These are phyloP conservation scores for Venustoraphidia nigricollis DNA, from an alignment of 2,888 invertebrate species.

Conservation along the genomic window DNA sequence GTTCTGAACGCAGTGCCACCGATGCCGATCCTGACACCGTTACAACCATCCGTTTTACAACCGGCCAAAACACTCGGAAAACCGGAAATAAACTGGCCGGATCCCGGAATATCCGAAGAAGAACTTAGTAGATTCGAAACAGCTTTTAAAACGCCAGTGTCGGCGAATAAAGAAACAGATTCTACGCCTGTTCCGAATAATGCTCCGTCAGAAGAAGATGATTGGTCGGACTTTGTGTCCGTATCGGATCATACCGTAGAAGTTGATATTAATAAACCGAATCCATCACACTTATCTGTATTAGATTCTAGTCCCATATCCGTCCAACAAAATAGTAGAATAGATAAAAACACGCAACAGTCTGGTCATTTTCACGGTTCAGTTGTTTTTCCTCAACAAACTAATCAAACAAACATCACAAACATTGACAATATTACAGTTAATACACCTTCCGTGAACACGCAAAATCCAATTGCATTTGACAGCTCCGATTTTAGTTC, in stretches of 20 bases:
- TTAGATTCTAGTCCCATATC: too few species aligned
- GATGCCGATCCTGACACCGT: slow-evolving; percentile 7
- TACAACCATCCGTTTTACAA: slow-evolving; percentile 16
- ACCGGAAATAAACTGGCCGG: slow-evolving; percentile 45
- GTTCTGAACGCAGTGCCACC: not conserved
- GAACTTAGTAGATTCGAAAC: slow-evolving; percentile 23
- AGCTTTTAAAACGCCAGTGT: not conserved
- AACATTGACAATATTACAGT: too few species aligned
- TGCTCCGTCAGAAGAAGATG: slow-evolving; percentile 31
- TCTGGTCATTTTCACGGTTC: too few species aligned
- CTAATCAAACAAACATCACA: too few species aligned
- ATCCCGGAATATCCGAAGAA: slow-evolving; percentile 34
- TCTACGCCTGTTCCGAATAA: not conserved
- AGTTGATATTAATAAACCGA: too few species aligned
- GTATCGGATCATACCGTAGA: slow-evolving; percentile 15
- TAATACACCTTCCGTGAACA: too few species aligned
- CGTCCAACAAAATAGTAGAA: too few species aligned
- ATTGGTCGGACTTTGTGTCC: slow-evolving; percentile 46
- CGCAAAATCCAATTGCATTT: too few species aligned
- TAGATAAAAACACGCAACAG: too few species aligned
- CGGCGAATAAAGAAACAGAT: not conserved
- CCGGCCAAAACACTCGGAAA: slow-evolving; percentile 19
- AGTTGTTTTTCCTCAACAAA: too few species aligned
- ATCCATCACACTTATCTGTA: too few species aligned
- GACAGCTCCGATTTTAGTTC: too few species aligned